Conservation (phyloP, 2,888 invertebrate species). For the Oscheius sp. region DNA sequence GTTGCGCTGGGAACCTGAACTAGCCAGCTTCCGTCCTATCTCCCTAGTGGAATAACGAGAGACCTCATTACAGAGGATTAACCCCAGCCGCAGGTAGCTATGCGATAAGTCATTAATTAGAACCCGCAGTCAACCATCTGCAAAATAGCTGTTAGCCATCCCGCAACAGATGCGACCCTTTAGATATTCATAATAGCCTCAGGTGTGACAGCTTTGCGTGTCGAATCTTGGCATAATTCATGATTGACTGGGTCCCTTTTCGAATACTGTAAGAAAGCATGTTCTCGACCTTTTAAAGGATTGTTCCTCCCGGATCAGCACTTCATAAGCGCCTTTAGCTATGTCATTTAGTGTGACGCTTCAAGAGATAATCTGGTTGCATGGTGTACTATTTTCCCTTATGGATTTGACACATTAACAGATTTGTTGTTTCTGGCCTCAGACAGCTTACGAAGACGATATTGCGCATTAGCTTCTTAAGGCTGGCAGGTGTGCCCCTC, state of each 20-base stretch:
- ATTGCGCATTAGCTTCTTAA: constrained; percentile 9
- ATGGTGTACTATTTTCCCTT: constrained; percentile 23
- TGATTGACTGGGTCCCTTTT: constrained; percentile 9
- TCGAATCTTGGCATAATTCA: constrained; percentile 24
- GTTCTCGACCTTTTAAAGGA: background rate
- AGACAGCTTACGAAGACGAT: constrained; percentile 10
- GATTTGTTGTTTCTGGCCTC: constrained; percentile 27
- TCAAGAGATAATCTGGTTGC: constrained; percentile 11
- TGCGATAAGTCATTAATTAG: constrained; percentile 18
- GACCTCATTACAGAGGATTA: no score
- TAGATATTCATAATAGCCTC: constrained; percentile 30
- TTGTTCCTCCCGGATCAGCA: constrained; percentile 4
- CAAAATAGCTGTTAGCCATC: constrained; percentile 19
- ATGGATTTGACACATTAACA: constrained; percentile 21
- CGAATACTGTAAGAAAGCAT: constrained; percentile 2
- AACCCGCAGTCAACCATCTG: constrained; percentile 21
- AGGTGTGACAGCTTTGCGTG: constrained; percentile 29
- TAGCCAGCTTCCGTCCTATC: background rate
- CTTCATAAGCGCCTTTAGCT: background rate
- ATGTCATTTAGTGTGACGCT: constrained; percentile 24
- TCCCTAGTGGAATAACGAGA: no score
- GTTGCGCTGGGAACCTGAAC: constrained; percentile 23
- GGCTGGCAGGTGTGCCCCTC: constrained; percentile 6
- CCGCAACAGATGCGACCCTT: constrained; percentile 19
- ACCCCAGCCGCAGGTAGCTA: background rate